phyloP scores from a whole-genome alignment of 1,140 invertebrate species.

The Pseudomyrmex gracilis region DNA sequence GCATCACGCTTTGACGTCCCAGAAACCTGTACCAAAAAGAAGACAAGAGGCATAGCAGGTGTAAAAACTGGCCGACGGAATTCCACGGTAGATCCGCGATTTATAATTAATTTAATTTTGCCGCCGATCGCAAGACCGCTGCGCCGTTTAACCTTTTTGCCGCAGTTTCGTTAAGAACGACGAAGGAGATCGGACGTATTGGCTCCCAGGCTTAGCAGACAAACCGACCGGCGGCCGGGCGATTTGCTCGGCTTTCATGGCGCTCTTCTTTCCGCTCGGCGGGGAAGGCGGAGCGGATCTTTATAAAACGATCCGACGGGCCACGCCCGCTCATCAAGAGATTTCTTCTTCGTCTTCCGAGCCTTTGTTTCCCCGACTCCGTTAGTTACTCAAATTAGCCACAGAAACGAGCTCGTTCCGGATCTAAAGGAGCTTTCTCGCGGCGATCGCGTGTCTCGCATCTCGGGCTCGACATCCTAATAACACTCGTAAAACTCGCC shows the following conservation, averaged over 20 bases:
- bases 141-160: constrained; percentile 48
- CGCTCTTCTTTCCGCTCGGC: constrained; percentile 40
- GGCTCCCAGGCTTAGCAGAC: constrained; percentile 31
- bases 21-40: constrained; percentile 17
- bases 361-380: constrained; percentile 79
- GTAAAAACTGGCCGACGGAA: constrained; percentile 66
- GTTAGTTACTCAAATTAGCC: constrained; percentile 82
- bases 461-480: constrained; percentile 32
- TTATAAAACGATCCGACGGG: constrained; percentile 67
- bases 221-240: neutral
- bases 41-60: neutral
- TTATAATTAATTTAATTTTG: constrained; percentile 73
- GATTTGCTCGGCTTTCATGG: constrained; percentile 56
- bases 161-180: constrained; percentile 19
- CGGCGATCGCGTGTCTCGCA: constrained; percentile 32
- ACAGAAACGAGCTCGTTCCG: constrained; percentile 75
- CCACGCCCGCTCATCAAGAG: constrained; percentile 76
- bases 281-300: constrained; percentile 45
- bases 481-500: constrained; percentile 44
- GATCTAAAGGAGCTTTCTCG: constrained; percentile 42
- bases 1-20: neutral
- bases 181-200: constrained; percentile 3
- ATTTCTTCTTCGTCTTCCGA: constrained; percentile 63
- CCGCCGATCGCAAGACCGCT: constrained; percentile 14
- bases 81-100: constrained; percentile 65